phyloP scores from a whole-genome alignment of 2,113 vertebrate genomes.

The Osmerus mordax region DNA sequence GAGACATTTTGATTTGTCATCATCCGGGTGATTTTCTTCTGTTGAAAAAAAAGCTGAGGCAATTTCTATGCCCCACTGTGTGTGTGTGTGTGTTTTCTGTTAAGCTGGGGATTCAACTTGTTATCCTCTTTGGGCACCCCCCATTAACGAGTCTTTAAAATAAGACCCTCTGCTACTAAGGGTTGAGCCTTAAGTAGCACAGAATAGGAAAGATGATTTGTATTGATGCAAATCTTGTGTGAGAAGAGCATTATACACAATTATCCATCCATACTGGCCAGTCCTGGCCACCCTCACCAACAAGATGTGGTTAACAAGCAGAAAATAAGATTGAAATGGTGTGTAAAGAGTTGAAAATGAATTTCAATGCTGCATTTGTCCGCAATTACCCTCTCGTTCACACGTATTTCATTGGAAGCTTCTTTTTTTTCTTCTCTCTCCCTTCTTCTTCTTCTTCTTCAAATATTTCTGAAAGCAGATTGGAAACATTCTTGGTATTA shows the following conservation, averaged over 20 bases:
- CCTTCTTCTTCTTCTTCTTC: slow-evolving; percentile 80
- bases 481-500: slow-evolving; percentile 97
- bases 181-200: slow-evolving; percentile 79
- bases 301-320: slow-evolving; percentile 99
- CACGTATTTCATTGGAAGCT: slow-evolving; percentile 94
- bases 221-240: slow-evolving; percentile 92
- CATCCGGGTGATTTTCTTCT: slow-evolving; percentile 10
- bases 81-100: slow-evolving; percentile 8
- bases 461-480: slow-evolving; percentile 99
- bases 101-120: slow-evolving; percentile 43
- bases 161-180: slow-evolving; percentile 69
- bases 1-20: slow-evolving; percentile 25
- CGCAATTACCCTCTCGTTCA: slow-evolving; percentile 99
- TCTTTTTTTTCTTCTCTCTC: slow-evolving; percentile 60
- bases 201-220: slow-evolving; percentile 77
- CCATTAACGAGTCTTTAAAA: slow-evolving; percentile 82
- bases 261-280: slow-evolving; percentile 97
- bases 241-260: slow-evolving; percentile 98
- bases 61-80: slow-evolving; percentile 18
- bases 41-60: not conserved
- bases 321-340: slow-evolving; percentile 99
- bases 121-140: slow-evolving; percentile 60
- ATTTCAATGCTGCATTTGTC: slow-evolving; percentile 99
- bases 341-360: slow-evolving; percentile 99
- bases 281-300: slow-evolving; percentile 95